phyloP scores from a whole-genome alignment of 2,113 vertebrate genomes.

The Fregata magnificens region DNA sequence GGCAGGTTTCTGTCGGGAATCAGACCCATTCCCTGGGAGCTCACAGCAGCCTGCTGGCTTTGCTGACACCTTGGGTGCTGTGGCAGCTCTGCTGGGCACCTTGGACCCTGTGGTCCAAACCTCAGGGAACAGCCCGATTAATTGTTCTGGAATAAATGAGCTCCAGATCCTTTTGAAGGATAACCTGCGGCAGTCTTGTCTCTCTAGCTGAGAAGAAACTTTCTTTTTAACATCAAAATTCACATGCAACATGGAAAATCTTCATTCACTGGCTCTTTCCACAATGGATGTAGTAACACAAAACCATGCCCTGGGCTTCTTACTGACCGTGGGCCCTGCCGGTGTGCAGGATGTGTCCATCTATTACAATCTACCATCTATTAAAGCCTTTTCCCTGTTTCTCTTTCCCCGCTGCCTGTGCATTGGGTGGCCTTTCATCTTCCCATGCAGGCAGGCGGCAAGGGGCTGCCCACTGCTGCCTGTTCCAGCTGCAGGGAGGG shows the following conservation, averaged over 20 bases:
- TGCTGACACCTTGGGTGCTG: background rate
- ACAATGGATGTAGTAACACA: background rate
- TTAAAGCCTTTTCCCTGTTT: background rate
- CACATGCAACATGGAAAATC: background rate
- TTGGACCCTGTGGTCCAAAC: background rate
- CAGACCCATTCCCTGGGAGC: background rate
- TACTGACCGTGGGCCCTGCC: background rate
- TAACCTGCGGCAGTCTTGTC: background rate
- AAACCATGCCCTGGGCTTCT: background rate
- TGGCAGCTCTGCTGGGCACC: background rate
- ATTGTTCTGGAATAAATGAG: background rate
- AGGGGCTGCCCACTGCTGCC: background rate
- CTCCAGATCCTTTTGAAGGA: background rate
- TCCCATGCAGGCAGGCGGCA: background rate
- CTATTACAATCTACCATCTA: background rate
- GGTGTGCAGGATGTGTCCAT: background rate
- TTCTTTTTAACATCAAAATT: background rate
- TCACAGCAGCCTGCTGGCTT: background rate
- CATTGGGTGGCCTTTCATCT: background rate
- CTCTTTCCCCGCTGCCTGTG: background rate
- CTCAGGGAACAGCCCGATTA: background rate
- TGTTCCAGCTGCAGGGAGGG: background rate
- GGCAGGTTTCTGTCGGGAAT: background rate
- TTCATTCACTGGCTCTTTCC: background rate
- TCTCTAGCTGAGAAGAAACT: background rate